phyloP scores from a whole-genome alignment of 2,888 invertebrate genomes.

The Nemurella pictetii region DNA sequence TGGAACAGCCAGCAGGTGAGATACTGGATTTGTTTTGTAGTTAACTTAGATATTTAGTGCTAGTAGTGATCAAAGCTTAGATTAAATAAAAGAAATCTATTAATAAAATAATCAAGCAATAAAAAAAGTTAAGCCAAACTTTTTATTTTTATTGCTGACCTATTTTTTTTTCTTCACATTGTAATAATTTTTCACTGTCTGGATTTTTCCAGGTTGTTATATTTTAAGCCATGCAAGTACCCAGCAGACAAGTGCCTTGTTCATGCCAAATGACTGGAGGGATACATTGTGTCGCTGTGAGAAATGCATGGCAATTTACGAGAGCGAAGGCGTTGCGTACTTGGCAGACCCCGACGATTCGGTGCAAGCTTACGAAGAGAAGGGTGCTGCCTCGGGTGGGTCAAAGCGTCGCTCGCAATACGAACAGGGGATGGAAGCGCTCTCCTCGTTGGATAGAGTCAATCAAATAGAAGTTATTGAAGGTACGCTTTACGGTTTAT shows the following conservation, averaged over 20 bases:
- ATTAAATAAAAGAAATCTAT: too few relatives aligned
- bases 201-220: not conserved
- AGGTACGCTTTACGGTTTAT: constrained; percentile 50
- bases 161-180: too few relatives aligned
- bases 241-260: constrained; percentile 63
- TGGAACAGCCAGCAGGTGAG: not conserved
- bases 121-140: not conserved
- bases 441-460: constrained; percentile 76
- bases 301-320: constrained; percentile 47
- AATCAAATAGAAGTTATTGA: constrained; percentile 82
- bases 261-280: constrained; percentile 78
- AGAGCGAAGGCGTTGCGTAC: constrained; percentile 52
- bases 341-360: constrained; percentile 81
- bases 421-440: constrained; percentile 75
- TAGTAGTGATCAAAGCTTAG: too few relatives aligned
- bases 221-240: constrained; percentile 18
- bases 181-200: too few relatives aligned
- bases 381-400: constrained; percentile 64
- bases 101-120: not conserved
- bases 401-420: constrained; percentile 61
- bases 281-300: constrained; percentile 62
- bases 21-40: too few relatives aligned
- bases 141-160: too few relatives aligned
- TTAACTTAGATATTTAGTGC: too few relatives aligned
- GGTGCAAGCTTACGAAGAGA: constrained; percentile 76